Evolutionary conservation across 1,140 invertebrate species (phyloP).

Genomic region (Centruroides vittatus): DNA sequence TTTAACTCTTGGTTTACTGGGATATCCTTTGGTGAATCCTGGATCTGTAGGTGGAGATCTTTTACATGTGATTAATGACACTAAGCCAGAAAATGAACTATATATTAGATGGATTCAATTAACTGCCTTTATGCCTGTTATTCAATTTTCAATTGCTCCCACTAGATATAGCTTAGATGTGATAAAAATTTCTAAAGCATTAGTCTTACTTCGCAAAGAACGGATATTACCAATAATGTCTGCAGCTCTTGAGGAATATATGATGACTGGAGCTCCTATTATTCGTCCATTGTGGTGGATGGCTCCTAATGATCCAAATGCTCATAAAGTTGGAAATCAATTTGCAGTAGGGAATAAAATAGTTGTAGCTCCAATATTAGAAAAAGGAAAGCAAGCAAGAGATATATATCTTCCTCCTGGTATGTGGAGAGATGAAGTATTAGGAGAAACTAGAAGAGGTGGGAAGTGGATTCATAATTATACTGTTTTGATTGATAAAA

Average conservation of each 20-base stretch:
- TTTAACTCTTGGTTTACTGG: conserved; percentile 67
- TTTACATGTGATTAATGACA: conserved; percentile 5
- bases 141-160: conserved; percentile 76
- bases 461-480: conserved; percentile 80
- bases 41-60: conserved; percentile 80
- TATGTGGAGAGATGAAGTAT: conserved; percentile 78
- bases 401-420: conserved; percentile 73
- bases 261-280: conserved; percentile 63
- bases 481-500: conserved; percentile 54
- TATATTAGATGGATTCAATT: conserved; percentile 86
- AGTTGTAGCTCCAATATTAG: conserved; percentile 76
- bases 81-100: conserved; percentile 58
- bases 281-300: conserved; percentile 86
- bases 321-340: conserved; percentile 64
- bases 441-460: conserved; percentile 65
- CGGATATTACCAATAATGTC: conserved; percentile 35
- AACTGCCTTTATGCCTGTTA: conserved; percentile 74
- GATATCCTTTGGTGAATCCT: conserved; percentile 83
- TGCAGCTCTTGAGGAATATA: conserved; percentile 41
- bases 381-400: conserved; percentile 44
- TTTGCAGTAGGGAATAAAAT: conserved; percentile 82
- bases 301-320: conserved; percentile 59
- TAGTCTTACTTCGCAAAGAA: conserved; percentile 59
- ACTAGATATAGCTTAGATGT: conserved; percentile 72
- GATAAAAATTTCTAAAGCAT: conserved; percentile 55